Evolutionary conservation across 2,888 invertebrate species (phyloP), one percentile per base, ranked within the genome.

Genomic region (Mimumesa dahlbomi): DNA sequence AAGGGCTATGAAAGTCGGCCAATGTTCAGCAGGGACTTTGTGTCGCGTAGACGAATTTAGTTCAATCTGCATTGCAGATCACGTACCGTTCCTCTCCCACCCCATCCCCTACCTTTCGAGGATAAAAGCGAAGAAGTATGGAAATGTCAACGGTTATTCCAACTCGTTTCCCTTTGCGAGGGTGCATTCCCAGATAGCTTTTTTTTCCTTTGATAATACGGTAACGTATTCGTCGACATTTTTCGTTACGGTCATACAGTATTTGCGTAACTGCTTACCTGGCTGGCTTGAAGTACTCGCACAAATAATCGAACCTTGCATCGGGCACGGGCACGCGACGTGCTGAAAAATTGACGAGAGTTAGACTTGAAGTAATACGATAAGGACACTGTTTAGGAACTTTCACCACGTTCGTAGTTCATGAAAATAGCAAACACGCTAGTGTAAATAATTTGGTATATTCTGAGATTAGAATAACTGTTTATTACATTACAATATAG

Each of bases 311-410:
- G 89, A 93, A 99, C 83, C 99, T 92, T 57, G 94, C 93, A 90
- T 99, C 99, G 1, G 98, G 98, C 5, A 99, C 99, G 22, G 98
- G 97, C 84, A 99, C 99, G 88, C 98, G 94, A 95, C 96, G 94
- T 97, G 93, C 91, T 87, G 84, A 62, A 87, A 87, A 88, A 87
- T 65, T 82, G 82, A 19, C 52, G 46, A 46, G 52, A 50, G 77
- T 84, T 81, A 84, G 81, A 75, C 67, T 6, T 13, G 2, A 34
- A 11, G 14, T 11, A 13, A n/a, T 22, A 11, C 19, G n/a, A n/a
- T n/a, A n/a, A n/a, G n/a, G n/a, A n/a, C n/a, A n/a, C n/a, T n/a
- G n/a, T n/a, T n/a, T n/a, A n/a, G n/a, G n/a, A n/a, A n/a, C n/a
- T n/a, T n/a, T n/a, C n/a, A n/a, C n/a, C n/a, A n/a, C n/a, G n/a